These are phyloP conservation scores for Leptobrachium ailaonicum DNA, from an alignment of 2,113 vertebrate genomes.

Conservation along the genomic window DNA sequence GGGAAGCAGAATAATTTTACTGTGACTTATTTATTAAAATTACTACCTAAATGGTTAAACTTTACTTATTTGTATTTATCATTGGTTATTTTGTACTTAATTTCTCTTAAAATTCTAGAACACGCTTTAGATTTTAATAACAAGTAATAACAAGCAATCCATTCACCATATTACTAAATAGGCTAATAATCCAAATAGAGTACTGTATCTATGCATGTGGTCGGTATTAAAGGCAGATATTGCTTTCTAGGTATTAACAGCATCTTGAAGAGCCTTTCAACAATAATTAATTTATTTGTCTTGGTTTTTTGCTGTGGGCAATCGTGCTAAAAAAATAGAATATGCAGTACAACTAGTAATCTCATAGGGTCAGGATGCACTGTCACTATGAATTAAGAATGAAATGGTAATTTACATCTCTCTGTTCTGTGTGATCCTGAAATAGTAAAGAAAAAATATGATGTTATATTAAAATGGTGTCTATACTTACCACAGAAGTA, in stretches of 20 bases:
- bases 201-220: too few relatives aligned
- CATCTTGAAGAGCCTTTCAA: neutral
- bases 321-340: conserved; percentile 10
- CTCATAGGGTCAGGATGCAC: conserved; percentile 13
- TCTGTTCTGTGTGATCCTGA: conserved; percentile 21
- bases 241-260: conserved; percentile 11
- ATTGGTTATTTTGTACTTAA: too few relatives aligned
- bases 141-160: too few relatives aligned
- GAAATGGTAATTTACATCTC: conserved; percentile 14
- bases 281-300: conserved; percentile 16
- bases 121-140: too few relatives aligned
- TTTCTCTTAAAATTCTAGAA: too few relatives aligned
- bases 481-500: neutral
- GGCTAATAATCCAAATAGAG: too few relatives aligned
- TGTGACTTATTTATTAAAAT: too few relatives aligned
- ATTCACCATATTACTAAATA: too few relatives aligned
- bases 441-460: neutral
- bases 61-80: too few relatives aligned
- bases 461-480: too few relatives aligned
- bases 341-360: conserved; percentile 6
- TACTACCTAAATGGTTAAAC: too few relatives aligned
- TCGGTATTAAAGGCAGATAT: neutral
- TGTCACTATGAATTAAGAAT: conserved; percentile 25
- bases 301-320: neutral
- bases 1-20: too few relatives aligned